Evolutionary conservation across 2,888 invertebrate genomes (phyloP), one percentile per base, ranked within the genome.

Genomic region (Podotricha telesiphe): DNA sequence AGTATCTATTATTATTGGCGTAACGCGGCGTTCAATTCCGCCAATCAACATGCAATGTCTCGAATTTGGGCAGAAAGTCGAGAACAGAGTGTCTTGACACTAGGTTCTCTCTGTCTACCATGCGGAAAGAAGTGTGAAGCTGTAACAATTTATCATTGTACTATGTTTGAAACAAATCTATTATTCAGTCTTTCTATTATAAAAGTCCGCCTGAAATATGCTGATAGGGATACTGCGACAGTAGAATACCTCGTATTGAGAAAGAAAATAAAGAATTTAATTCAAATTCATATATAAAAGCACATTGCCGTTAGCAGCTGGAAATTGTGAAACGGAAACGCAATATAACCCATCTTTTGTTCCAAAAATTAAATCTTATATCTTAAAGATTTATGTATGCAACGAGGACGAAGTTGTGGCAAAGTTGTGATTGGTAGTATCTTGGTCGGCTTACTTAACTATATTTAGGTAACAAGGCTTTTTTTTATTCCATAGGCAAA

Each of bases 181-280:
- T 51, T 15, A 51, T 22, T 7, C 40, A 20, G 6, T 37, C 37
- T 40, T 19, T 56, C 19, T 40, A 40, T 40, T 40, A 40, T 40
- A 40, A 15, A 58, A 58, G 40, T 40, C 40, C 56, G 40, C 37
- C 56, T 56, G 56, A 56, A 56, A 40, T 40, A 40, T 58, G 11
- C 34, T 15, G 56, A 58, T 58, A 58, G 37, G 19, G 19, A 11
- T 10, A 37, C 20, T 13, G 15, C 20, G 40, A 58, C 13, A 13
- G 56, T 37, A 56, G 56, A 58, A n/a, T 15, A 40, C 40, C 19
- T 40, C 40, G 19, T 58, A 20, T 58, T 40, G 7, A 17, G 56
- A 58, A 58, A 40, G 56, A 47, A 56, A 58, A 19, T 66, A 66
- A 66, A 20, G n/a, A 58, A 50, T 66, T 66, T 37, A 37, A 66